These are phyloP conservation scores for Drosophila antonietae DNA, from an alignment of 2,888 invertebrate genomes.

Conservation along the genomic window DNA sequence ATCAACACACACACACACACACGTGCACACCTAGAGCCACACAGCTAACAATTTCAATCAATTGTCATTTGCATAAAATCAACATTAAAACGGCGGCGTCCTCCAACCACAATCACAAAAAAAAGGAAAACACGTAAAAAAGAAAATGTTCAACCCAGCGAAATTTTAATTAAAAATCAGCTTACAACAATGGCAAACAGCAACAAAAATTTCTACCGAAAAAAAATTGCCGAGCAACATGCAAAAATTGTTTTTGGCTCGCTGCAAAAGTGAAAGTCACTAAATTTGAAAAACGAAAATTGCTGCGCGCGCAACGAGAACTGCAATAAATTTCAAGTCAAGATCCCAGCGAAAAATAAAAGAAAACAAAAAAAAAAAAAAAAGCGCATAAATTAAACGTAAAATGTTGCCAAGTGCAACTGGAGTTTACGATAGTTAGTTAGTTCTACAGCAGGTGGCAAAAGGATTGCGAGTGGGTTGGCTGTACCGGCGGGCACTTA, in stretches of 20 bases:
- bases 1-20: slow-evolving; percentile 43
- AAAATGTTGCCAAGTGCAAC: slow-evolving; percentile 58
- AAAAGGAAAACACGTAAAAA: background rate
- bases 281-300: slow-evolving; percentile 53
- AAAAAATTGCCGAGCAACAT: slow-evolving; percentile 27
- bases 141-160: slow-evolving; percentile 10
- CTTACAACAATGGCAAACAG: slow-evolving; percentile 32
- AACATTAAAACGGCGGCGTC: slow-evolving; percentile 60
- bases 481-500: slow-evolving; percentile 2
- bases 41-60: slow-evolving; percentile 58
- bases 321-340: slow-evolving; percentile 51
- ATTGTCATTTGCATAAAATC: slow-evolving; percentile 74
- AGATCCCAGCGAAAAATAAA: slow-evolving; percentile 34
- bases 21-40: background rate
- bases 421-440: slow-evolving; percentile 55
- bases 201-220: background rate
- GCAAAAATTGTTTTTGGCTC: slow-evolving; percentile 43
- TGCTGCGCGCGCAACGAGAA: slow-evolving; percentile 25
- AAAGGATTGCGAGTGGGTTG: background rate
- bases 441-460: slow-evolving; percentile 37
- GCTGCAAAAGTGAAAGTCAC: slow-evolving; percentile 70
- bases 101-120: slow-evolving; percentile 7
- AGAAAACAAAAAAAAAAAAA: slow-evolving; percentile 18
- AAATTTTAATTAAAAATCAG: slow-evolving; percentile 69
- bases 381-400: slow-evolving; percentile 68